Conservation (phyloP, 2,797 vertebrate species). For the Perodicticus potto region DNA sequence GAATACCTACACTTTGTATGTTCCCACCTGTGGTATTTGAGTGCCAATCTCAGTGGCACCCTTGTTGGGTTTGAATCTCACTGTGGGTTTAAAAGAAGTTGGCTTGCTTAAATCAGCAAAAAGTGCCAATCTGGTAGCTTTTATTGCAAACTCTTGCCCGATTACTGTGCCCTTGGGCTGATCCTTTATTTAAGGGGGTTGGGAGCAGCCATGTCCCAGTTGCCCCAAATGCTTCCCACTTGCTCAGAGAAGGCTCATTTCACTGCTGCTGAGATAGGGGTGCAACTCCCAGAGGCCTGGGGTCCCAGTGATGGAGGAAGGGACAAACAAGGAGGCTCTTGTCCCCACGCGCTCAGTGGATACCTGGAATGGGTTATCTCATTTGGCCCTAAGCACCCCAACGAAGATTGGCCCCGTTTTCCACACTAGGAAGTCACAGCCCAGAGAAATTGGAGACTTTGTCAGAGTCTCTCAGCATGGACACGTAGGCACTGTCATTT, state of each 20-base stretch:
- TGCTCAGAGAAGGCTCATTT: neutral
- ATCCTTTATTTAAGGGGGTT: neutral
- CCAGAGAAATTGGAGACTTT: neutral
- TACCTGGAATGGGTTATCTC: neutral
- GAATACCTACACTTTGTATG: fast-evolving
- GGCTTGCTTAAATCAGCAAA: neutral
- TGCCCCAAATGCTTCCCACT: neutral
- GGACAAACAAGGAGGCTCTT: neutral
- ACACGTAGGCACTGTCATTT: neutral
- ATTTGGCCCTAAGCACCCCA: neutral
- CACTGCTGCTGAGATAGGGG: neutral
- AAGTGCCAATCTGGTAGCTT: neutral
- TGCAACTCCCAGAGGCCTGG: neutral
- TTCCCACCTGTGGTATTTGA: neutral
- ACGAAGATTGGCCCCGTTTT: neutral
- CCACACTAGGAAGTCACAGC: neutral
- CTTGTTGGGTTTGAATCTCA: fast-evolving
- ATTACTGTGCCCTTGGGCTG: too few species aligned
- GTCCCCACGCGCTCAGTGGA: neutral
- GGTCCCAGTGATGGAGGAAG: neutral
- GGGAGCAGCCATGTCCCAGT: too few species aligned
- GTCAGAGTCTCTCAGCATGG: neutral
- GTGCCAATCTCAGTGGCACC: neutral
- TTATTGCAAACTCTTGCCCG: neutral
- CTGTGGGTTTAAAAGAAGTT: neutral